Conservation (phyloP, 1,140 invertebrate genomes). For the Hylaeus anthracinus region DNA sequence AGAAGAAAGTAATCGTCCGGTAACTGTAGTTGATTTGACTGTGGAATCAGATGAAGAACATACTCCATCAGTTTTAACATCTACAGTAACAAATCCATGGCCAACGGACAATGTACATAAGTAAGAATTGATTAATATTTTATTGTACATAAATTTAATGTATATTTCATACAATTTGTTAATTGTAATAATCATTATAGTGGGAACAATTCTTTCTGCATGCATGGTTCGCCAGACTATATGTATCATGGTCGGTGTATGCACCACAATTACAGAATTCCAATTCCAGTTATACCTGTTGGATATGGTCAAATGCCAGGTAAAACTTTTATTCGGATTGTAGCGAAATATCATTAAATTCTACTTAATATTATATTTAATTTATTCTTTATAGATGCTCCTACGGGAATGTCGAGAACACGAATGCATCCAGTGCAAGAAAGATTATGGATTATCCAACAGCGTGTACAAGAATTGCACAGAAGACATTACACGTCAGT, state of each 20-base stretch:
- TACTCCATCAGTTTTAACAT: slow-evolving; percentile 57
- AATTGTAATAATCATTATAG: slow-evolving; percentile 44
- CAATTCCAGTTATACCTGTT: slow-evolving; percentile 55
- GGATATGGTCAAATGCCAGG: slow-evolving; percentile 46
- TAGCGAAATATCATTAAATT: neutral
- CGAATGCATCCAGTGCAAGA: slow-evolving; percentile 88
- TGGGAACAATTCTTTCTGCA: slow-evolving; percentile 64
- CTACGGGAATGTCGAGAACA: slow-evolving; percentile 69
- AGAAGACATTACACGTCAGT: slow-evolving; percentile 79
- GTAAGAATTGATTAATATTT: slow-evolving; percentile 28
- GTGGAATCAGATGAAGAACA: slow-evolving; percentile 85
- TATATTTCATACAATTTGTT: neutral
- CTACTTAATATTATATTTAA: neutral
- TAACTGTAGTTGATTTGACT: slow-evolving; percentile 85
- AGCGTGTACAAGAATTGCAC: slow-evolving; percentile 86
- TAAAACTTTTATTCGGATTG: slow-evolving; percentile 32
- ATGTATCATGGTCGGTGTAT: slow-evolving; percentile 49
- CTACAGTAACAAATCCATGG: slow-evolving; percentile 49
- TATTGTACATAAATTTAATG: neutral
- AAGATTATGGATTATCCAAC: slow-evolving; percentile 87
- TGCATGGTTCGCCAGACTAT: slow-evolving; percentile 64
- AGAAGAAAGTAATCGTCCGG: slow-evolving; percentile 72
- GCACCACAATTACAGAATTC: slow-evolving; percentile 60
- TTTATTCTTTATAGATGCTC: slow-evolving; percentile 33
- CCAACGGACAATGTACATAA: slow-evolving; percentile 59